Conservation (phyloP, 2,888 invertebrate species). For the Allygus modestus region DNA sequence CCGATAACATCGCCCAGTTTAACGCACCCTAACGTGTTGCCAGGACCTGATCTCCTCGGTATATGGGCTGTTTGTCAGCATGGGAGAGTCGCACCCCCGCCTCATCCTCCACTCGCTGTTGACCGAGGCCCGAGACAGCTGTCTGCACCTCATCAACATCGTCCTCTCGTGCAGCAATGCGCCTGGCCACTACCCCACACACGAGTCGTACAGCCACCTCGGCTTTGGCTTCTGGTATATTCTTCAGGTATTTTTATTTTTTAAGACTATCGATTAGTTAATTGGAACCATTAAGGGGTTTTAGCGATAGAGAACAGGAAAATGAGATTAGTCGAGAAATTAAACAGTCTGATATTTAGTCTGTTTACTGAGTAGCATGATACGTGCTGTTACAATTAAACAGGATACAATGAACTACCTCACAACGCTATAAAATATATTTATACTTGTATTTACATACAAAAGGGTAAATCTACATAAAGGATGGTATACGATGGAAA, state of each 20-base stretch:
- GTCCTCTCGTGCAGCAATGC: constrained; percentile 88
- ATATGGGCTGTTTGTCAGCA: constrained; percentile 82
- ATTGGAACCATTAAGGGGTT: constrained; percentile 15
- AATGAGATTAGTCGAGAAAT: too few relatives aligned
- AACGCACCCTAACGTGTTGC: too few relatives aligned
- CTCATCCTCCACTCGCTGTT: constrained; percentile 77
- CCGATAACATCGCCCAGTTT: too few relatives aligned
- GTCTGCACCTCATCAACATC: constrained; percentile 82
- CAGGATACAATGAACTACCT: too few relatives aligned
- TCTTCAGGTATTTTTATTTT: constrained; percentile 83
- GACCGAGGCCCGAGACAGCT: constrained; percentile 77
- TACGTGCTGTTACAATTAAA: too few relatives aligned
- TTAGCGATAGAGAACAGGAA: not conserved
- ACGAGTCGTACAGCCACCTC: constrained; percentile 91
- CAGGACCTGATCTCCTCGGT: constrained; percentile 84
- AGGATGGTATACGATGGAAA: too few relatives aligned
- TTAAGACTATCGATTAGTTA: constrained; percentile 64
- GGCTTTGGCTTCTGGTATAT: constrained; percentile 96
- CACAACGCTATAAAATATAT: too few relatives aligned
- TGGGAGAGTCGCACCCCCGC: constrained; percentile 78
- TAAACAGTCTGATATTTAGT: not conserved
- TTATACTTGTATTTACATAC: too few relatives aligned
- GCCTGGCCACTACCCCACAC: constrained; percentile 90
- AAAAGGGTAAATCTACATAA: too few relatives aligned
- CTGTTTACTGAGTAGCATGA: too few relatives aligned